phyloP scores from a whole-genome alignment of 2,113 vertebrate species.

The Alosa alosa region DNA sequence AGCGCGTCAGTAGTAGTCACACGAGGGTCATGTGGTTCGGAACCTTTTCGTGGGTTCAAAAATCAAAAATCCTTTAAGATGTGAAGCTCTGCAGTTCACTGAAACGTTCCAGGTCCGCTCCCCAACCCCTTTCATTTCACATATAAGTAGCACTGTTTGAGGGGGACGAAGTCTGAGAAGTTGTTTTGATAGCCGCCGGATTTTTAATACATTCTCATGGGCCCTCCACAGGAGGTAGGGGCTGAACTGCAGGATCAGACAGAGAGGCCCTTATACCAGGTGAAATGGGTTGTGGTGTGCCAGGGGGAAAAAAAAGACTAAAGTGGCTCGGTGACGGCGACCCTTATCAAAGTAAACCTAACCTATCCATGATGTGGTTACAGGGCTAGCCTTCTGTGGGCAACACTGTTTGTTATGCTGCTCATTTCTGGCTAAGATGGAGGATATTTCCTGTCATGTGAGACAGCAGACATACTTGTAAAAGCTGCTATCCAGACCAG shows the following conservation, averaged over 20 bases:
- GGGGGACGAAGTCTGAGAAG: slow-evolving; percentile 23
- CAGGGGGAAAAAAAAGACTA: slow-evolving; percentile 18
- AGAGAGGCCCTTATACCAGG: slow-evolving; percentile 51
- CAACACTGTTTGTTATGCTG: slow-evolving; percentile 47
- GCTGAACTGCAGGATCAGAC: slow-evolving; percentile 16
- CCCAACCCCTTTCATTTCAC: background rate
- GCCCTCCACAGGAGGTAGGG: slow-evolving; percentile 26
- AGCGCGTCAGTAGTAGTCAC: background rate
- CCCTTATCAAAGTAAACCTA: slow-evolving; percentile 57
- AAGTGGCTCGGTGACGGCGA: slow-evolving; percentile 34
- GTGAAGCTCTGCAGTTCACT: background rate
- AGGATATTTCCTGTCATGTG: slow-evolving; percentile 46
- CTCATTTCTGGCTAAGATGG: slow-evolving; percentile 32
- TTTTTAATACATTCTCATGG: slow-evolving; percentile 45
- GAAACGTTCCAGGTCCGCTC: background rate
- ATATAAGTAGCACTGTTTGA: background rate
- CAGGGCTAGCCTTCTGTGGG: slow-evolving; percentile 43
- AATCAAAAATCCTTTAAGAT: background rate
- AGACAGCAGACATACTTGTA: slow-evolving; percentile 8
- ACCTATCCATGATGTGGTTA: slow-evolving; percentile 48
- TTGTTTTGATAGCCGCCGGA: slow-evolving; percentile 35
- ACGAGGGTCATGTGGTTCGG: background rate
- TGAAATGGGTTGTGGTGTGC: slow-evolving; percentile 45
- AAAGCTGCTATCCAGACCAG: slow-evolving; percentile 15
- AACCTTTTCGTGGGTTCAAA: background rate